Evolutionary conservation across 2,113 vertebrate genomes (phyloP).

Genomic region (Machaerirhynchus nigripectus): DNA sequence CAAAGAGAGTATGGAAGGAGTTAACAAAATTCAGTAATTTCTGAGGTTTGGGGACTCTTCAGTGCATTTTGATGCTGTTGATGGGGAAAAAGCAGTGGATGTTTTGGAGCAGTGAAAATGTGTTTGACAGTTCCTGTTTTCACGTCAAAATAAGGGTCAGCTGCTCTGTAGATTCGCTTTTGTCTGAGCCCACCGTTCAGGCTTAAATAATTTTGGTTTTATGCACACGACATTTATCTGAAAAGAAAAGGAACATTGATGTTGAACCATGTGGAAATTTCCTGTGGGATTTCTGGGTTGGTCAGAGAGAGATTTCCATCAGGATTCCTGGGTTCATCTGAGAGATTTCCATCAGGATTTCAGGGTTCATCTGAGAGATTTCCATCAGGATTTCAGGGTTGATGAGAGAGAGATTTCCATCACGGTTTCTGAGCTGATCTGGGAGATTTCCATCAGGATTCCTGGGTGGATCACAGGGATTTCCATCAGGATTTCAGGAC

Average conservation of each 20-base stretch:
- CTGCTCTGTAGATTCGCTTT: neutral
- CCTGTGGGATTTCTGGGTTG: neutral
- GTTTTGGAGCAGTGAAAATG: neutral
- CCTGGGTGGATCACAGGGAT: fast-evolving
- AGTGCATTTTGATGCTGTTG: neutral
- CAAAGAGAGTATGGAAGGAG: neutral
- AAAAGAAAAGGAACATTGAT: neutral
- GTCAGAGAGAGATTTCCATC: neutral
- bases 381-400: fast-evolving
- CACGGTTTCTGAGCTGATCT: neutral
- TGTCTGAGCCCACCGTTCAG: neutral
- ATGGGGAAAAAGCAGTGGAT: neutral
- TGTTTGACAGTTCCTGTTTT: neutral
- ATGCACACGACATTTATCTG: neutral
- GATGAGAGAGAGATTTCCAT: fast-evolving
- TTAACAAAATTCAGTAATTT: neutral
- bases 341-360: neutral
- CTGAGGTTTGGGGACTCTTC: neutral
- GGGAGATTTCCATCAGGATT: neutral
- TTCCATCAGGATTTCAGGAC: neutral
- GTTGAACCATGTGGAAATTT: neutral
- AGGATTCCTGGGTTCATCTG: neutral
- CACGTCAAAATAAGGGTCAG: neutral
- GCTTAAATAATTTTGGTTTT: neutral
- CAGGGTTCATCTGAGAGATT: neutral